Percentiles rank a stretch among this genome's conserved stretches.
Evolutionary conservation across 2,113 vertebrate species (phyloP).

Genomic region (Recurvirostra avosetta): DNA sequence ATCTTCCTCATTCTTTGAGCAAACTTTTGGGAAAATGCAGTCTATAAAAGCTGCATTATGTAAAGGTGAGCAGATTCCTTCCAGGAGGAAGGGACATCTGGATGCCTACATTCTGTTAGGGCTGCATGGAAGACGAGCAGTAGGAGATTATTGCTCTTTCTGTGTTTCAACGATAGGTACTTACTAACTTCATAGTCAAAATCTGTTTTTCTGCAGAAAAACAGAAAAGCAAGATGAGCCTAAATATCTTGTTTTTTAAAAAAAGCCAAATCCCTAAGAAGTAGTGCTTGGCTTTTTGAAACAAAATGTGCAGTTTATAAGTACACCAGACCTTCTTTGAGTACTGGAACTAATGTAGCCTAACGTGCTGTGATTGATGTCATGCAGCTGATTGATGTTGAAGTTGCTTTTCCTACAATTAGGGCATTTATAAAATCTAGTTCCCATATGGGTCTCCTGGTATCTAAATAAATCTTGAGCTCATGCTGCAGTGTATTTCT

Average conservation of each 20-base stretch:
- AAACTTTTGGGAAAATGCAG: not conserved
- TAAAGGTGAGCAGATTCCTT: not conserved
- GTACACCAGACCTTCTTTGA: not conserved
- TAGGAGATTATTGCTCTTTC: not conserved
- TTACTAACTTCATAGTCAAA: not conserved
- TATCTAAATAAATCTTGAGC: constrained; percentile 19
- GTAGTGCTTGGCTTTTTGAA: not conserved
- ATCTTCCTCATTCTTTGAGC: not conserved
- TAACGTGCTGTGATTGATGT: constrained; percentile 10
- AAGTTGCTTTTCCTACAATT: constrained; percentile 9
- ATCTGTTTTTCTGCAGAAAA: not conserved
- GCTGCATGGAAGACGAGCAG: not conserved
- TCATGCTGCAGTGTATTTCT: not conserved
- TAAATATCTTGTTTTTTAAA: not conserved
- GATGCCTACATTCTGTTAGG: not conserved
- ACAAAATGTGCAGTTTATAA: not conserved
- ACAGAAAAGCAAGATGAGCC: not conserved
- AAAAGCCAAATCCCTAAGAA: not conserved
- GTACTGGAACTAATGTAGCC: not conserved
- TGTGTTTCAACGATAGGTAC: not conserved
- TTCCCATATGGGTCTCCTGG: not conserved
- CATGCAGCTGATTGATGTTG: constrained; percentile 24
- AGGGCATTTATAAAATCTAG: constrained; percentile 17
- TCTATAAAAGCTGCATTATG: not conserved
- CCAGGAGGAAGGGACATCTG: not conserved